These are phyloP conservation scores for Salvelinus alpinus DNA, from an alignment of 2,113 vertebrate genomes.

Conservation along the genomic window DNA sequence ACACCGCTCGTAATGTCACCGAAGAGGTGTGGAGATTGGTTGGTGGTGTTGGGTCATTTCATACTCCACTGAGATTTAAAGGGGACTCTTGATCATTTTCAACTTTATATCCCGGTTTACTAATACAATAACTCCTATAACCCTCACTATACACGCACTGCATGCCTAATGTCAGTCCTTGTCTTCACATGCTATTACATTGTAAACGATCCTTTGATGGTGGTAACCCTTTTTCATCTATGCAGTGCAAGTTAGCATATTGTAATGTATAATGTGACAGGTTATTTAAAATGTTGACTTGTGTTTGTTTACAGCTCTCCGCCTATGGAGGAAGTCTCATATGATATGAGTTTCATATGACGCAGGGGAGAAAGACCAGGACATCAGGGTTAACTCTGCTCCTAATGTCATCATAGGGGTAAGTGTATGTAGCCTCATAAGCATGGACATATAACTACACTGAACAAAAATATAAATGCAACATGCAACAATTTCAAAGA, in stretches of 20 bases:
- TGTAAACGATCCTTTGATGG: neutral
- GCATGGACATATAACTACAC: neutral
- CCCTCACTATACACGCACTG: neutral
- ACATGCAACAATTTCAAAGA: neutral
- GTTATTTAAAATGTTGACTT: too few relatives aligned
- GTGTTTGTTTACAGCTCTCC: slow-evolving; percentile 59
- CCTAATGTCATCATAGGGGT: slow-evolving; percentile 83
- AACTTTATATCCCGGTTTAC: neutral
- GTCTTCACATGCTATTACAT: neutral
- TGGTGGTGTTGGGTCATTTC: neutral
- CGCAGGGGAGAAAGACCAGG: slow-evolving; percentile 68
- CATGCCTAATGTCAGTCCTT: neutral
- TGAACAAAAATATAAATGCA: neutral
- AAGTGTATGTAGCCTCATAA: slow-evolving; percentile 21
- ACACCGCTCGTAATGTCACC: neutral
- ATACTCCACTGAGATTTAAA: neutral
- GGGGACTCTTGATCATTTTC: neutral
- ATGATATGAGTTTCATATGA: slow-evolving; percentile 74
- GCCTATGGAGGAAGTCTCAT: slow-evolving; percentile 78
- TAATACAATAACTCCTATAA: neutral
- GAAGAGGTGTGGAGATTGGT: neutral
- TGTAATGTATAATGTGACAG: too few relatives aligned
- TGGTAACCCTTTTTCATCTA: too few relatives aligned
- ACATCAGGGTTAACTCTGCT: slow-evolving; percentile 69
- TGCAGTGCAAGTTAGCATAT: too few relatives aligned